Evolutionary conservation across 2,797 vertebrate species (phyloP).

Genomic region (Gambusia yucatana): DNA sequence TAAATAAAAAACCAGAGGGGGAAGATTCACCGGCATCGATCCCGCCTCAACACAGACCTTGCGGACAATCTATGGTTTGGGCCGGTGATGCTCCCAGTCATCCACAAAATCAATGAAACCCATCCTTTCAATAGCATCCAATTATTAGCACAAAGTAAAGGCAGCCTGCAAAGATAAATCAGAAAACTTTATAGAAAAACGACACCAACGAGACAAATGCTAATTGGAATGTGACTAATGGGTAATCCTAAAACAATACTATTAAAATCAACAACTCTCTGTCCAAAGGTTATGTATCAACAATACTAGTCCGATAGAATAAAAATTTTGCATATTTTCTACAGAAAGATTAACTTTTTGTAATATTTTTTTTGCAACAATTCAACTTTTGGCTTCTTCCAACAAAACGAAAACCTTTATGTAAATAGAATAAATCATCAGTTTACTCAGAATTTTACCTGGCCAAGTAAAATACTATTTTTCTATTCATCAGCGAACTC

Average conservation of each 20-base stretch:
- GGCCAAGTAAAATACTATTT: background rate
- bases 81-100: conserved; percentile 91
- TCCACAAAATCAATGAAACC: conserved; percentile 96
- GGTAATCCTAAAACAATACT: conserved; percentile 59
- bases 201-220: conserved; percentile 84
- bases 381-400: background rate
- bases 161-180: conserved; percentile 90
- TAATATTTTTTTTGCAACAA: background rate
- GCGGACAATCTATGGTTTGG: conserved; percentile 89
- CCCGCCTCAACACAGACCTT: conserved; percentile 87
- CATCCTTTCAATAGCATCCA: conserved; percentile 98
- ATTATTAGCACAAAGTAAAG: conserved; percentile 96
- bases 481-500: background rate
- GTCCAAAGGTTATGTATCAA: conserved; percentile 17
- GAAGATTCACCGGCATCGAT: conserved; percentile 93
- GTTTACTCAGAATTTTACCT: background rate
- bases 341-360: background rate
- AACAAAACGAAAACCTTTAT: background rate
- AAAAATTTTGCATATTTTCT: background rate
- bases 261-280: conserved; percentile 39
- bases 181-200: conserved; percentile 90
- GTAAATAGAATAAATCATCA: background rate
- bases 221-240: conserved; percentile 83
- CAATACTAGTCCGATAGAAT: background rate
- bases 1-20: conserved; percentile 87